These are phyloP conservation scores for Myotis pilosus DNA, from an alignment of 2,797 vertebrate species.

Conservation along the genomic window DNA sequence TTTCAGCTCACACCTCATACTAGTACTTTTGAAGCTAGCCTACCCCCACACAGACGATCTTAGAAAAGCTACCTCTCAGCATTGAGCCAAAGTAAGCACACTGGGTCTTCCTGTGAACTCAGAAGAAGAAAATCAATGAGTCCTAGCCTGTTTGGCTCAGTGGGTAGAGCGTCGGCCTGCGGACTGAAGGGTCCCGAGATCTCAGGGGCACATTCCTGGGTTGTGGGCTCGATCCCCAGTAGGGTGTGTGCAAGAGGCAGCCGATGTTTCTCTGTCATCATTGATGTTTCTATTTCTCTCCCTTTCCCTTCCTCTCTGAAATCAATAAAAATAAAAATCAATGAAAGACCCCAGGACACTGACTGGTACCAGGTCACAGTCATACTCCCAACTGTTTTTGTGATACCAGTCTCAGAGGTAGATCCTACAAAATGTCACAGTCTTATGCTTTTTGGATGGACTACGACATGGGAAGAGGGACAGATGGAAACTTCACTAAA, in stretches of 20 bases:
- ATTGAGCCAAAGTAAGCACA: constrained; percentile 24
- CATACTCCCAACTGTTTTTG: constrained; percentile 14
- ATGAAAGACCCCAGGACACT: not conserved
- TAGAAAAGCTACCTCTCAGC: not conserved
- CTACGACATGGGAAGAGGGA: constrained; percentile 30
- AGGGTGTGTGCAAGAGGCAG: no score
- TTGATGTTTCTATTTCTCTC: no score
- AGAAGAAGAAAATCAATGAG: constrained; percentile 41
- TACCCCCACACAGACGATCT: not conserved
- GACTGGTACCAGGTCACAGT: constrained; percentile 18
- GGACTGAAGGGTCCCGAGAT: no score
- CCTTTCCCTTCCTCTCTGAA: no score
- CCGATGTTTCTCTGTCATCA: no score
- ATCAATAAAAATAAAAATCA: not conserved
- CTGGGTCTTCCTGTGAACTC: constrained; percentile 36
- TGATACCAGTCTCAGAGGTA: constrained; percentile 39
- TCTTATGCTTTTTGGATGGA: not conserved
- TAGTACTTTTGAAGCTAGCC: not conserved
- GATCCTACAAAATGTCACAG: constrained; percentile 54
- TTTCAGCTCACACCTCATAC: not conserved
- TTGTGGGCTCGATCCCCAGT: no score
- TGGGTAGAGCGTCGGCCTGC: no score
- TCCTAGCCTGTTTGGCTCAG: no score
- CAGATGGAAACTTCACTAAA: constrained; percentile 58
- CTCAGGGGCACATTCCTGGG: no score